Conservation (phyloP, 2,888 invertebrate genomes). For the Callosobruchus maculatus region DNA sequence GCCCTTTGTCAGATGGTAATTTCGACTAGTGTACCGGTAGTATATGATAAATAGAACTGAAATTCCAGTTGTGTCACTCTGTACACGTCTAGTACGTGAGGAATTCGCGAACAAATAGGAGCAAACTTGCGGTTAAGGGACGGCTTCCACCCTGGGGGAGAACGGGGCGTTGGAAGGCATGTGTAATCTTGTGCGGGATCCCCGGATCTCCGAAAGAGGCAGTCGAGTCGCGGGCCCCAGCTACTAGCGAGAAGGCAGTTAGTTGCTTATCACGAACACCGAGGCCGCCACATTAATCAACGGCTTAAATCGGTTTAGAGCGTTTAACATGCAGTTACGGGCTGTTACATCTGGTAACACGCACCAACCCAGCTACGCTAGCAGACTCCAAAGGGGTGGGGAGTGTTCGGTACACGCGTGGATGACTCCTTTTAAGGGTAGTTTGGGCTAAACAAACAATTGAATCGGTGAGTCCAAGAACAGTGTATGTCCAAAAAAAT, state of each 20-base stretch:
- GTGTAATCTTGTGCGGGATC: background rate
- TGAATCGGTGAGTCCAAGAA: too few species aligned
- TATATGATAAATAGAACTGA: too few species aligned
- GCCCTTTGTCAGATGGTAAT: too few species aligned
- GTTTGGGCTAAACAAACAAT: too few species aligned
- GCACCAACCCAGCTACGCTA: too few species aligned
- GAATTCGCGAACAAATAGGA: background rate
- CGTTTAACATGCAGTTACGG: background rate
- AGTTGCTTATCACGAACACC: background rate
- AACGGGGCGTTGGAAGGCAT: background rate
- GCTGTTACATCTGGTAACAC: background rate
- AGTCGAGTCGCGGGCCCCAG: background rate
- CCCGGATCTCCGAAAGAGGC: background rate
- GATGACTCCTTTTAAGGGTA: too few species aligned
- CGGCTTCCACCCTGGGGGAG: background rate
- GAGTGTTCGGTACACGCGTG: too few species aligned
- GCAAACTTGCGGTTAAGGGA: background rate
- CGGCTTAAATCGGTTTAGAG: background rate
- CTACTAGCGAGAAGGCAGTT: background rate
- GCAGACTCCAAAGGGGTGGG: too few species aligned
- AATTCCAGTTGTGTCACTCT: background rate
- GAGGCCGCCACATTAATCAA: background rate
- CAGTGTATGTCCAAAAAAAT: too few species aligned
- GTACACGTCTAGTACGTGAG: background rate
- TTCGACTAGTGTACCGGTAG: too few species aligned